Evolutionary conservation across 35 echinoderm and acorn worm genomes (phyloP), one percentile per base, ranked within the genome.

Genomic region (Lytechinus variegatus): DNA sequence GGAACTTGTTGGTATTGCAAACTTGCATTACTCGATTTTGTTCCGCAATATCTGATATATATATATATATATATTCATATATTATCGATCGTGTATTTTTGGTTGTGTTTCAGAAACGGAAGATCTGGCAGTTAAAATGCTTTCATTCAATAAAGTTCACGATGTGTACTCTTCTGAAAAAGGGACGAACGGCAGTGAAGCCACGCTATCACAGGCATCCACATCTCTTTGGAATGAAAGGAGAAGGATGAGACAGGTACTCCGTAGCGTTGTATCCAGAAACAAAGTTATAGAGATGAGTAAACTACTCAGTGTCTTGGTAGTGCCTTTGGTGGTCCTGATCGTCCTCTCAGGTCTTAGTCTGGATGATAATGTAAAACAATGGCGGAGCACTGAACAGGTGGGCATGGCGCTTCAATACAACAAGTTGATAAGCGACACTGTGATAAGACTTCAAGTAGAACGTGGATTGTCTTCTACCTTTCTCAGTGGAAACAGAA

Each of bases 381-480:
- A 9, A 19, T 93, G 92, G 92, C 9, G 27, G 11, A 57, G 14
- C 19, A 54, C 92, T 13, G 54, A 27, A 54, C 92, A 56, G n/a
- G 57, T 54, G 3, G 55, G 92, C 92, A 4, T 16, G 92, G 92
- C 92, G 9, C 29, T 93, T 27, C 10, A 54, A 9, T 11, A 93
- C n/a, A 93, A 55, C 54, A 33, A 93, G 24, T 44, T 93, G 52
- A 54, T 53, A 9, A 95, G 94, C 53, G 94, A 95, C n/a, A 28
- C 54, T 28, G 94, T 92, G 27, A 87, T 86, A 4, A 52, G 94
- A 14, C 10, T 96, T 19, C 96, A 96, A 56, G 94, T 92, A 11
- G 96, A 96, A 91, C 21, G 96, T 11, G 96, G 96, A 0, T 54
- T 95, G 89, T 58, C 79, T 9, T 87, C 96, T 16, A 95, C 94